Evolutionary conservation across 1,140 invertebrate species (phyloP), one percentile per base, ranked within the genome.

Genomic region (Plutomurus gul): DNA sequence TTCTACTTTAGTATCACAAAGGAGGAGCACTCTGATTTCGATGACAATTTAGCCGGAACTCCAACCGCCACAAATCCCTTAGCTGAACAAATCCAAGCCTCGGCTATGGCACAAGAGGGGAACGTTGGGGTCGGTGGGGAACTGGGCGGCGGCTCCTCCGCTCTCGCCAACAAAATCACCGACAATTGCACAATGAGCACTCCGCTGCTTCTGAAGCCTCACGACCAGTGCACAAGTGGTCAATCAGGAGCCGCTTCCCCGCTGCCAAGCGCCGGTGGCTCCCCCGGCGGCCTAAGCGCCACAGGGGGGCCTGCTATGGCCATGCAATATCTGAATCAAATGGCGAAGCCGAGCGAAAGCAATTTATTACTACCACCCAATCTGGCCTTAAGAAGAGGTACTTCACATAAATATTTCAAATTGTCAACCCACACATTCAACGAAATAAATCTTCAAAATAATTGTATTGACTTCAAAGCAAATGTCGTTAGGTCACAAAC

Each of bases 1-100:
- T 99, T 99, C 88, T 99, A 99, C 87, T 95, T 99, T 94, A 97
- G 95, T 87, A 98, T 98, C 77, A 98, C 96, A 27, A 98, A 99
- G 86, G 95, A 97, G 86, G 95, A 97, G 86, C 96, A 97, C 86
- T 96, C 94, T 20, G 94, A 95, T 78, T 96, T 99, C 88, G 83
- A 82, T 71, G 81, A 78, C 37, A 80, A 82, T 78, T 27, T 33
- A 25, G 82, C 79, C 2, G 75, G 40, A 70, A 65, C 46, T n/a
- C 43, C 36, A 22, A 30, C 49, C 4, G n/a, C 27, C 18, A 46
- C 40, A 8, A 77, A 70, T 71, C 36, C 36, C 8, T 13, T 37
- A 4, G 56, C 56, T 65, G 56, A 65, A 33, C 56, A 65, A 8
- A 46, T 73, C 33, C 22, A 13, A 8, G 25, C 18, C 10, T 25